Conservation (phyloP, 2,113 vertebrate genomes). For the Peromyscus californicus region DNA sequence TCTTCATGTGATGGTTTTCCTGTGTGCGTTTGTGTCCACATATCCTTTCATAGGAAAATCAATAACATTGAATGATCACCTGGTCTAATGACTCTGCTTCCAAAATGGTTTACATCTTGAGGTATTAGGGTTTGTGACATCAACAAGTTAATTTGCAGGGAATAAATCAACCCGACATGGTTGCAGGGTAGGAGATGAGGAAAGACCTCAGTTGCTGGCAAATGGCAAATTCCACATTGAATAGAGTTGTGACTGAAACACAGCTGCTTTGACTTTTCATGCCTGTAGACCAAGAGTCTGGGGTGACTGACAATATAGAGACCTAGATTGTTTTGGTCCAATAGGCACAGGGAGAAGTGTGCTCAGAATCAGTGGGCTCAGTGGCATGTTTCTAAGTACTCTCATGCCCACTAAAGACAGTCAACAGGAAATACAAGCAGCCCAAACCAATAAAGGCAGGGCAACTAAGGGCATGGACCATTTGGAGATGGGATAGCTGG, state of each 20-base stretch:
- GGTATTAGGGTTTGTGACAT: not conserved
- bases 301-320: not conserved
- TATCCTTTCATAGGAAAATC: not conserved
- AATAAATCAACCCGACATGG: not conserved
- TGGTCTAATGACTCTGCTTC: not conserved
- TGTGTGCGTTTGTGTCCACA: not conserved
- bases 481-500: not conserved
- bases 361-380: not conserved
- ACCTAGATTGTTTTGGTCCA: not conserved
- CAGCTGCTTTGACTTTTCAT: not conserved
- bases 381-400: not conserved
- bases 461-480: not conserved
- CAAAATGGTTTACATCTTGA: not conserved
- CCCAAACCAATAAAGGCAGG: not conserved
- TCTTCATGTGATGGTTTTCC: not conserved
- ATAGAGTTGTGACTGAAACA: not conserved
- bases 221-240: not conserved
- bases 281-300: no score
- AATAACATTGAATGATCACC: not conserved
- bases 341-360: not conserved
- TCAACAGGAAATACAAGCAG: not conserved
- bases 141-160: not conserved
- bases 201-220: not conserved
- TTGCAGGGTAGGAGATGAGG: not conserved
- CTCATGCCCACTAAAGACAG: not conserved